These are phyloP conservation scores for Pungitius pungitius DNA, from an alignment of 2,113 vertebrate genomes.

Conservation along the genomic window DNA sequence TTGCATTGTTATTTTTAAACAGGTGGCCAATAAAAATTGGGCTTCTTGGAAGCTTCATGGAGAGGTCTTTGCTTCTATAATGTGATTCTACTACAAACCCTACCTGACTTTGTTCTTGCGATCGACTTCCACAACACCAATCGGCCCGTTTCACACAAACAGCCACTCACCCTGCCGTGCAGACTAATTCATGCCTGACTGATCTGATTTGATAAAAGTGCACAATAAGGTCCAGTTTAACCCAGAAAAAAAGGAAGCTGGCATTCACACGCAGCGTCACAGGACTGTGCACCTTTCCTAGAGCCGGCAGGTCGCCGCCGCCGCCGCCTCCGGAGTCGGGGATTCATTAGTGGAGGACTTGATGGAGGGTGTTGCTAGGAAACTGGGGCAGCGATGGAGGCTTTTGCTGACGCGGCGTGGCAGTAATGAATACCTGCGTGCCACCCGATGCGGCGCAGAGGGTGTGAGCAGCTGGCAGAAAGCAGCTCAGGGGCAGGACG, in stretches of 20 bases:
- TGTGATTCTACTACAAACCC: too few species aligned
- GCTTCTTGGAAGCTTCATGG: too few species aligned
- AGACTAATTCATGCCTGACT: not conserved
- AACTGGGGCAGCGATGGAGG: conserved; percentile 39
- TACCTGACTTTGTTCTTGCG: too few species aligned
- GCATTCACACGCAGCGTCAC: not conserved
- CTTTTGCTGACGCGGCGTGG: conserved; percentile 17
- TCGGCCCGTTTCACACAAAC: not conserved
- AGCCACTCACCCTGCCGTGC: not conserved
- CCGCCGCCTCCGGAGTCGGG: conserved; percentile 73
- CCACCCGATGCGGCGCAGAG: not conserved
- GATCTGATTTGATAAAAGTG: not conserved
- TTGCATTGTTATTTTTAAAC: not conserved
- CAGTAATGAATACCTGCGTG: conserved; percentile 41
- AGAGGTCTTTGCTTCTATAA: too few species aligned
- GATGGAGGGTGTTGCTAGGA: conserved; percentile 66
- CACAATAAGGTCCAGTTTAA: not conserved
- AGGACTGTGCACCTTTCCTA: not conserved
- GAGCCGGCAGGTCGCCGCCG: too few species aligned
- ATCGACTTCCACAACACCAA: too few species aligned
- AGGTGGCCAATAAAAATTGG: not conserved
- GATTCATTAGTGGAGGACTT: conserved; percentile 36
- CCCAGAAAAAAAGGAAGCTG: not conserved
- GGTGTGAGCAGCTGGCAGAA: not conserved
- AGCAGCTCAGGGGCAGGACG: not conserved